These are phyloP conservation scores for Cliona cf. orientalis DNA, from an alignment of 37 sponge, comb jelly and placozoan species.

Conservation along the genomic window DNA sequence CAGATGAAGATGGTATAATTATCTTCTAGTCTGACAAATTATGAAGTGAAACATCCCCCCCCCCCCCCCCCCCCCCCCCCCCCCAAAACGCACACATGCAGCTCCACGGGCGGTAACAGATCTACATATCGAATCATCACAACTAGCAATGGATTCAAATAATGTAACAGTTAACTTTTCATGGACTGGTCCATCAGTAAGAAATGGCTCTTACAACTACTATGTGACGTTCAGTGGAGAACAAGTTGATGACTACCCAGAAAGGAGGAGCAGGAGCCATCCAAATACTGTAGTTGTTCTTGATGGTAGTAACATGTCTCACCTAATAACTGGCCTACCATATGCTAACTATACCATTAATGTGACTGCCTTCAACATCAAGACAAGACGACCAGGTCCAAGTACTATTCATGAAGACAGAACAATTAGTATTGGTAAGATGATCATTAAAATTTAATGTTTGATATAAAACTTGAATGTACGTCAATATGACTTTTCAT, in stretches of 20 bases:
- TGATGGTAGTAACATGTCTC: too few relatives aligned
- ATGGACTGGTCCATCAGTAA: conserved; percentile 26
- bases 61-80: background rate
- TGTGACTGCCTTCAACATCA: conserved; percentile 35
- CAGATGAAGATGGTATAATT: conserved; percentile 65
- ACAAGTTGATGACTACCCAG: background rate
- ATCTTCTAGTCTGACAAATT: too few relatives aligned
- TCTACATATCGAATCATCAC: background rate
- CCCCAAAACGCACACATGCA: background rate
- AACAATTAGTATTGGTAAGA: conserved; percentile 29
- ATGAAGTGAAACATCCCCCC: too few relatives aligned
- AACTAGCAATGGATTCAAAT: background rate
- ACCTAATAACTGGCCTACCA: conserved; percentile 19
- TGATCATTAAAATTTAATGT: background rate
- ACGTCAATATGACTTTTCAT: background rate
- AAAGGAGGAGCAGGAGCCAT: background rate
- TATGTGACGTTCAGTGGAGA: background rate
- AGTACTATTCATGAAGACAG: background rate
- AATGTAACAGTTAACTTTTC: background rate
- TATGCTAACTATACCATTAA: conserved; percentile 46
- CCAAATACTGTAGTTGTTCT: too few relatives aligned
- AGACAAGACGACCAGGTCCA: background rate
- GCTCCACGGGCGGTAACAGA: conserved; percentile 19
- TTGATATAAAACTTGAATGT: conserved; percentile 3
- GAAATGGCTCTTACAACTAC: conserved; percentile 38